A percentile compares a stretch with the other conserved stretches of the same genome.
Conservation (phyloP, 2,113 vertebrate species). For the Lepus timidus region DNA sequence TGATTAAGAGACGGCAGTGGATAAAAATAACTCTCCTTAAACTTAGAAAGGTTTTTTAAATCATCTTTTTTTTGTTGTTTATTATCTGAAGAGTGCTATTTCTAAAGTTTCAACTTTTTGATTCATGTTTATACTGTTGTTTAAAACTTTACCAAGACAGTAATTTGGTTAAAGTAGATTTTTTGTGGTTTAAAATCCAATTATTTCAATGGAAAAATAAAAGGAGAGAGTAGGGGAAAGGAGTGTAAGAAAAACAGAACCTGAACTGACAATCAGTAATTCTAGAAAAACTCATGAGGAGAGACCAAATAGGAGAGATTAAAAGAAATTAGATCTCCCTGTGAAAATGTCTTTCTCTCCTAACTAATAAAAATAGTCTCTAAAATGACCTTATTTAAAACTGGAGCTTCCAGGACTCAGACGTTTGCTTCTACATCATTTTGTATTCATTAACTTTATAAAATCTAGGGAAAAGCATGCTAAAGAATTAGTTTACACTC, state of each 20-base stretch:
- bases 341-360: slow-evolving; percentile 83
- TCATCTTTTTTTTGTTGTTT: neutral
- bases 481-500: slow-evolving; percentile 35
- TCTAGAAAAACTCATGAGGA: slow-evolving; percentile 82
- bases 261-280: slow-evolving; percentile 79
- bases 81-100: slow-evolving; percentile 1
- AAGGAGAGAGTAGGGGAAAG: slow-evolving; percentile 27
- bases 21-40: slow-evolving; percentile 11
- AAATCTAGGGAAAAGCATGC: slow-evolving; percentile 9
- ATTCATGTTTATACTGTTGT: neutral
- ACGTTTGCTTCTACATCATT: slow-evolving; percentile 47
- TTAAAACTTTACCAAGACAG: slow-evolving; percentile 22
- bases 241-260: slow-evolving; percentile 79
- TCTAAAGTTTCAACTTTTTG: neutral
- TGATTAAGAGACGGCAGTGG: neutral
- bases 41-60: neutral
- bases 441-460: slow-evolving; percentile 70
- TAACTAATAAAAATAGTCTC: slow-evolving; percentile 79
- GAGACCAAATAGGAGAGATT: slow-evolving; percentile 83
- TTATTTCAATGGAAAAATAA: slow-evolving; percentile 62
- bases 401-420: slow-evolving; percentile 30
- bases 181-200: slow-evolving; percentile 55
- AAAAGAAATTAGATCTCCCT: slow-evolving; percentile 88
- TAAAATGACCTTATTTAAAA: slow-evolving; percentile 77
- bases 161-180: slow-evolving; percentile 40